Evolutionary conservation across 2,797 vertebrate species (phyloP).

Genomic region (Peromyscus nudipes): DNA sequence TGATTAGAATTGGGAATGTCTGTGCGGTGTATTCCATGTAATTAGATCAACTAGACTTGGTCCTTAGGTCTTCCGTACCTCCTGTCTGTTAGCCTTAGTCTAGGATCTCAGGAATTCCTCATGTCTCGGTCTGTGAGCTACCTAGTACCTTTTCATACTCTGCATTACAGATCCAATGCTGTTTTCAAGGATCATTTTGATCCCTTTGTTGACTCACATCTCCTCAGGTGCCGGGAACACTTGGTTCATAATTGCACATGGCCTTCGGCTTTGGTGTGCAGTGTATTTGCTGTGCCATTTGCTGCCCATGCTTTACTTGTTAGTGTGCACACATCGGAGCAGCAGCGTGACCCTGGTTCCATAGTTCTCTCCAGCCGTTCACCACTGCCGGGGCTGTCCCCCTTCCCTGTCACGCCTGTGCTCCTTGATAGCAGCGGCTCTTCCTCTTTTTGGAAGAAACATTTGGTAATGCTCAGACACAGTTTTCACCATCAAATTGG

Average conservation of each 20-base stretch:
- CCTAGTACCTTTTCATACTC: not conserved
- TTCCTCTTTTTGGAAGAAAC: not conserved
- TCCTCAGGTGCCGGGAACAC: not conserved
- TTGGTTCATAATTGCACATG: not conserved
- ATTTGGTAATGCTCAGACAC: not conserved
- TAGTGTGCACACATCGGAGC: not conserved
- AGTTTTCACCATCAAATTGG: not conserved
- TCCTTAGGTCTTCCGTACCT: not conserved
- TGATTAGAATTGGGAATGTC: not conserved
- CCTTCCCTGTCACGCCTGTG: not conserved
- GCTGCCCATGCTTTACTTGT: not conserved
- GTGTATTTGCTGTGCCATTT: not conserved
- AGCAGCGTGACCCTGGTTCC: not conserved
- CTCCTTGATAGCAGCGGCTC: not conserved
- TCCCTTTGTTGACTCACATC: not conserved
- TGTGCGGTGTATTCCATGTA: not conserved
- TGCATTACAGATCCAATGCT: not conserved
- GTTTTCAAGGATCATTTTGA: not conserved
- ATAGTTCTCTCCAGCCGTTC: not conserved
- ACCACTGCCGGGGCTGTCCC: rapidly evolving
- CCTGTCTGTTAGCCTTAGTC: not conserved
- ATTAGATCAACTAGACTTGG: not conserved
- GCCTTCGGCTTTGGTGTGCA: not conserved
- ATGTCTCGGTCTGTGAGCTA: not conserved
- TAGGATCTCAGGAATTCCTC: not conserved